These are phyloP conservation scores for Noctua comes DNA, from an alignment of 2,888 invertebrate species.

Conservation along the genomic window DNA sequence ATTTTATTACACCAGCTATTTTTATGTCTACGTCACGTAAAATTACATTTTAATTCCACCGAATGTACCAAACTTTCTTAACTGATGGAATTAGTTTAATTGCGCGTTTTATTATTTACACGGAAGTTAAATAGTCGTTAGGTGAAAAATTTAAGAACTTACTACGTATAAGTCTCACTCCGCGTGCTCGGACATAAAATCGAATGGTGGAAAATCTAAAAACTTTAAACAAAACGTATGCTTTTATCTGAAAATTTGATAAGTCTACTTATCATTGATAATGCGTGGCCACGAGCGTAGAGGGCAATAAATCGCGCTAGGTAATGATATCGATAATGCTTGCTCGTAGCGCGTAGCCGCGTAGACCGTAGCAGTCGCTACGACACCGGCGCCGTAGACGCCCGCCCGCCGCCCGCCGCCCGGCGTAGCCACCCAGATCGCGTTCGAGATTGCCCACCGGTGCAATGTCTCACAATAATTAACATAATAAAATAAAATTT, in stretches of 20 bases:
- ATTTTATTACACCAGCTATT: conserved; percentile 47
- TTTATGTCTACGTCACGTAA: conserved; percentile 41
- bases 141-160: conserved; percentile 8
- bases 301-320: conserved; percentile 45
- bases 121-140: neutral
- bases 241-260: conserved; percentile 9
- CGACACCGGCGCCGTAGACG: conserved; percentile 75
- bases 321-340: conserved; percentile 56
- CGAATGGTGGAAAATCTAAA: neutral
- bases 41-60: conserved; percentile 47
- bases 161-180: neutral
- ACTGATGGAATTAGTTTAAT: conserved; percentile 38
- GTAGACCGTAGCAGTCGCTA: conserved; percentile 84
- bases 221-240: neutral
- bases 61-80: conserved; percentile 17
- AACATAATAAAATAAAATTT: conserved; percentile 37
- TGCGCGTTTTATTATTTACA: neutral
- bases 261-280: conserved; percentile 52
- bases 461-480: conserved; percentile 43
- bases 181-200: neutral
- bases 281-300: conserved; percentile 28
- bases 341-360: conserved; percentile 65
- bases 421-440: conserved; percentile 46
- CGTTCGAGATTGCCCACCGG: conserved; percentile 37
- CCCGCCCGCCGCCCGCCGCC: conserved; percentile 68